Percentiles rank a stretch among this genome's conserved stretches.
phyloP scores from a whole-genome alignment of 1,140 invertebrate genomes.

The Carposina sasakii region DNA sequence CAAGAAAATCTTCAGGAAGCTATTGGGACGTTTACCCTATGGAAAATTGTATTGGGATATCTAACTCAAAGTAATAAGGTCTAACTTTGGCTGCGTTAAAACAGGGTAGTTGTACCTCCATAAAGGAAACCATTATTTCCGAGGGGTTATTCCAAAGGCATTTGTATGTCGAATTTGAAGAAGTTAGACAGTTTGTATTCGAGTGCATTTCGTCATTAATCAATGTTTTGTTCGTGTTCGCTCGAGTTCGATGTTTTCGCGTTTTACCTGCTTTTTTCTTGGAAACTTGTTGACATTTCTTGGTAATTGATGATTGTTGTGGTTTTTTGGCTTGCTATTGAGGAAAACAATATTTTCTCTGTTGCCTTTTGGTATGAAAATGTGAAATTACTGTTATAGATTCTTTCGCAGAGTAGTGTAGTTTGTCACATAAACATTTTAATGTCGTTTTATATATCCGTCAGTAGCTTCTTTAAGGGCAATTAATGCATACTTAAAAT shows the following conservation, averaged over 20 bases:
- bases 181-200: conserved; percentile 71
- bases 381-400: conserved; percentile 17
- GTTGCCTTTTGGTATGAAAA: conserved; percentile 4
- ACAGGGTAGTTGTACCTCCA: conserved; percentile 24
- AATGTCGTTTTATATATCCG: too few species aligned
- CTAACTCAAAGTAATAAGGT: conserved; percentile 17
- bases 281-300: conserved; percentile 51
- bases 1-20: conserved; percentile 50
- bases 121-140: conserved; percentile 70
- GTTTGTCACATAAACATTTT: too few species aligned
- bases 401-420: background rate
- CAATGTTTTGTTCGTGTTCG: conserved; percentile 65
- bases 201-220: conserved; percentile 72
- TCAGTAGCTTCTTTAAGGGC: too few species aligned
- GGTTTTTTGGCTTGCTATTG: conserved; percentile 20
- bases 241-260: conserved; percentile 52
- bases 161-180: conserved; percentile 70
- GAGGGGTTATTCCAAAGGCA: conserved; percentile 60
- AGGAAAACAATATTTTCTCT: conserved; percentile 5
- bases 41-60: conserved; percentile 21
- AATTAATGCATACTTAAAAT: too few species aligned
- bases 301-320: conserved; percentile 62
- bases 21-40: conserved; percentile 38
- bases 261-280: conserved; percentile 56
- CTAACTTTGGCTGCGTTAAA: conserved; percentile 3